Base-by-base conservation (phyloP, 2,888 invertebrate species). In the Smittia aterrima region DNA sequence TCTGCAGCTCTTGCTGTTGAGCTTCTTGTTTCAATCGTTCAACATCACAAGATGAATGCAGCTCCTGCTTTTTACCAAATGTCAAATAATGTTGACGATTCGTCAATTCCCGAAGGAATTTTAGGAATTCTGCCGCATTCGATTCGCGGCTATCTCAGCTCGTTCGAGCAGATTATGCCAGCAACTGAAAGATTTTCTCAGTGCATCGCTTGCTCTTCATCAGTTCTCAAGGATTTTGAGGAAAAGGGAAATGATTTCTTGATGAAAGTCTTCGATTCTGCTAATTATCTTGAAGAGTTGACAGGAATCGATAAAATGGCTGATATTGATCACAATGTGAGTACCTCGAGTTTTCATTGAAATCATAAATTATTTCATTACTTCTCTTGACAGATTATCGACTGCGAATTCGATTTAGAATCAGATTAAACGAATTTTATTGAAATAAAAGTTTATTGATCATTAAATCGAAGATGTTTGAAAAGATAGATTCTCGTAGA, bases 1-100 rank as follows among this genome's bases (percentile, higher is more conserved):
- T 97, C 96, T 0, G 91, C 91, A 18, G 93, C 95, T 1, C 84
- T 96, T 75, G 96, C 96, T 0, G 96, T 95, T 0, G 99, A 99
- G 83, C 82, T 99, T 66, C 85, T 97, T 53, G 88, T 96, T 0
- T 91, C 92, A 0, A 77, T 97, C 58, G 83, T 96, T 32, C 97
- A 98, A 80, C 96, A 98, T 84, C 89, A 92, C 1, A 81, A 87
- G 13, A 87, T 87, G 90, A 92, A 86, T 11, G 79, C 86, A 76
- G 91, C 92, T 0, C 88, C 90, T 25, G 91, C 92, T 0, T 86
- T 86, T 41, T 89, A 86, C 54, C 81, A 80, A 47, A 80, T 81
- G 13, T 80, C 80, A 32, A 80, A 80, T 18, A 78, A 79, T 0
- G 79, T 82, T 7, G 78, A 81, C 0, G 75, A 80, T 0, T 79